Evolutionary conservation across 2,797 vertebrate species (phyloP).

Genomic region (Intellagama lesueurii): DNA sequence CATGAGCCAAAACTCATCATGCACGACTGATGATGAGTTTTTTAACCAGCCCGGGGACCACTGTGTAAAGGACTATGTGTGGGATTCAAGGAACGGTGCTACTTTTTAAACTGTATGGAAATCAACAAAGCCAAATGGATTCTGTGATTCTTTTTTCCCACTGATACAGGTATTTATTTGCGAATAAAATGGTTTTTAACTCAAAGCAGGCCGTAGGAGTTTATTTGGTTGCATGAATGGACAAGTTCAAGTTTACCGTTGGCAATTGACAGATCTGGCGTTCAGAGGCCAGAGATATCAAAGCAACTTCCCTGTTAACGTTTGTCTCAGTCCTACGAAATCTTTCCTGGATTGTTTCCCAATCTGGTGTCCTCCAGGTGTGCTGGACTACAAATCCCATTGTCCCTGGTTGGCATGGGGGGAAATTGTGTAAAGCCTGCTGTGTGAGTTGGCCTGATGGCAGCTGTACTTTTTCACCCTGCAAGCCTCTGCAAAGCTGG

Average conservation of each 20-base stretch:
- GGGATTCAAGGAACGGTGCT: not conserved
- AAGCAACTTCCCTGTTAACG: not conserved
- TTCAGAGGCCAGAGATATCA: not conserved
- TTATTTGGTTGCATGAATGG: not conserved
- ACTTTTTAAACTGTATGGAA: not conserved
- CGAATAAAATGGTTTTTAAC: slow-evolving; percentile 47
- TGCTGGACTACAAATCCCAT: too few relatives aligned
- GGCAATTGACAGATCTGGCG: too few relatives aligned
- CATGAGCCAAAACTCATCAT: not conserved
- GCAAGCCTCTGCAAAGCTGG: too few relatives aligned
- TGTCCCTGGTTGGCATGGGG: too few relatives aligned
- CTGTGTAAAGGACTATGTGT: not conserved
- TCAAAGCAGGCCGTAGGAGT: not conserved
- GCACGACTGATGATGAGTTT: too few relatives aligned
- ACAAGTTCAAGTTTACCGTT: too few relatives aligned
- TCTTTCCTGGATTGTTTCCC: too few relatives aligned
- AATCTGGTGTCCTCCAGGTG: too few relatives aligned
- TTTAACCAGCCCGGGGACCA: not conserved
- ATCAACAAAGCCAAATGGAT: not conserved
- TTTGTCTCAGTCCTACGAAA: too few relatives aligned
- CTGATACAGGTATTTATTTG: slow-evolving; percentile 40
- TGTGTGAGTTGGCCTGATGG: too few relatives aligned
- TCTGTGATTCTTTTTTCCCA: not conserved
- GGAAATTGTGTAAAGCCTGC: too few relatives aligned
- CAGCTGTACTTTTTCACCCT: too few relatives aligned